Conservation (phyloP, 2,888 invertebrate genomes). For the Campaea margaritaria region DNA sequence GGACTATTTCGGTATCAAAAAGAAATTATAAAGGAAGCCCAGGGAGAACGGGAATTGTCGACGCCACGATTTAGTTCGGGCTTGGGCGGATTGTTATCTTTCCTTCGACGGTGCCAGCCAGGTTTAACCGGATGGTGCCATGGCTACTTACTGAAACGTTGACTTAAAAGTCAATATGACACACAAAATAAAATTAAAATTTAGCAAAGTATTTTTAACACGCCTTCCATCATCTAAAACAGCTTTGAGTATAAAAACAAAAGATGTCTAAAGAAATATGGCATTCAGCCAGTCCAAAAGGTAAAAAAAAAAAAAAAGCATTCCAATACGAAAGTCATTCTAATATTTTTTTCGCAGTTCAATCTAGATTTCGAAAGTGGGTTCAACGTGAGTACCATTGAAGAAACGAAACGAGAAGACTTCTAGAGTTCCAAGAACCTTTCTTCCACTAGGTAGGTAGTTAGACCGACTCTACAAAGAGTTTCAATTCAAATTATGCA, state of each 20-base stretch:
- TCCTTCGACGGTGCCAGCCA: constrained; percentile 2
- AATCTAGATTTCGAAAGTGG: not conserved
- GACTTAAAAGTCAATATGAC: too few relatives aligned
- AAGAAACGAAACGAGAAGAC: not conserved
- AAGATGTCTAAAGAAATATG: too few relatives aligned
- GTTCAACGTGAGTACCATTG: not conserved
- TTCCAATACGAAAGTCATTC: too few relatives aligned
- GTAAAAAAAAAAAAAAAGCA: too few relatives aligned
- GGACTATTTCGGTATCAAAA: constrained; percentile 68
- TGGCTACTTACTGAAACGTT: not conserved
- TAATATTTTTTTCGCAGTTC: too few relatives aligned
- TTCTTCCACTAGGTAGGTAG: constrained; percentile 3
- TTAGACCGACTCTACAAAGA: constrained; percentile 11
- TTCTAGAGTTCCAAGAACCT: not conserved
- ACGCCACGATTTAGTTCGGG: constrained; percentile 45
- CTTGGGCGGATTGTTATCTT: constrained; percentile 28
- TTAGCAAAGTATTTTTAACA: too few relatives aligned
- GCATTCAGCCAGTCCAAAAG: too few relatives aligned
- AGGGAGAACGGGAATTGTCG: constrained; percentile 48
- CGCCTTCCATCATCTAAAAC: too few relatives aligned
- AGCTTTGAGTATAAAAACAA: too few relatives aligned
- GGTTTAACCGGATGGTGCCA: not conserved
- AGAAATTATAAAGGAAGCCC: constrained; percentile 76
- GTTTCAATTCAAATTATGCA: constrained; percentile 18
- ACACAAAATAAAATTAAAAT: too few relatives aligned